Evolutionary conservation across 2,113 vertebrate genomes (phyloP).

Genomic region (Diphyllodes magnificus): DNA sequence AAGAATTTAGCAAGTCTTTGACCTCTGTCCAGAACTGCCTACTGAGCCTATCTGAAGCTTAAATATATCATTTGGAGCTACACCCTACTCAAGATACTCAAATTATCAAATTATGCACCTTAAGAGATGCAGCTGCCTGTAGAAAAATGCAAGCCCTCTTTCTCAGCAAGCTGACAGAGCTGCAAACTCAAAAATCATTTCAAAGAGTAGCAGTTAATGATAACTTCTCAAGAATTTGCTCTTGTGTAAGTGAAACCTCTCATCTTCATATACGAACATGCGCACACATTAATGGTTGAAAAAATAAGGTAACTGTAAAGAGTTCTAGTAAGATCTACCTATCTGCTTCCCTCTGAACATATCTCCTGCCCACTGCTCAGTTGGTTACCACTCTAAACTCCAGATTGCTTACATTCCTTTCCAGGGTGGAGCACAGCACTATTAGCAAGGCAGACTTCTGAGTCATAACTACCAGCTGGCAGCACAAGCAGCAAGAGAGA

Average conservation of each 20-base stretch:
- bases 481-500: neutral
- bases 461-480: constrained; percentile 14
- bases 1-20: neutral
- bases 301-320: neutral
- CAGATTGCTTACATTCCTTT: constrained; percentile 3
- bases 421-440: constrained; percentile 6
- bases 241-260: neutral
- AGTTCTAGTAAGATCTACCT: neutral
- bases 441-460: neutral
- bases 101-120: neutral
- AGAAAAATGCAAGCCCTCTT: neutral
- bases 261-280: neutral
- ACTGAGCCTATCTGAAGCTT: neutral
- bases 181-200: neutral
- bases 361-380: neutral
- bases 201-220: neutral
- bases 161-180: neutral
- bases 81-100: neutral
- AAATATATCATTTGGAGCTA: neutral
- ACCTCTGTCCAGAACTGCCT: neutral
- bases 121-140: neutral
- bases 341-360: neutral
- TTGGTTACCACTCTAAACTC: neutral
- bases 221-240: neutral
- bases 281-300: neutral